These are phyloP conservation scores for Pachypsylla venusta DNA, from an alignment of 1,140 invertebrate genomes.

Conservation along the genomic window DNA sequence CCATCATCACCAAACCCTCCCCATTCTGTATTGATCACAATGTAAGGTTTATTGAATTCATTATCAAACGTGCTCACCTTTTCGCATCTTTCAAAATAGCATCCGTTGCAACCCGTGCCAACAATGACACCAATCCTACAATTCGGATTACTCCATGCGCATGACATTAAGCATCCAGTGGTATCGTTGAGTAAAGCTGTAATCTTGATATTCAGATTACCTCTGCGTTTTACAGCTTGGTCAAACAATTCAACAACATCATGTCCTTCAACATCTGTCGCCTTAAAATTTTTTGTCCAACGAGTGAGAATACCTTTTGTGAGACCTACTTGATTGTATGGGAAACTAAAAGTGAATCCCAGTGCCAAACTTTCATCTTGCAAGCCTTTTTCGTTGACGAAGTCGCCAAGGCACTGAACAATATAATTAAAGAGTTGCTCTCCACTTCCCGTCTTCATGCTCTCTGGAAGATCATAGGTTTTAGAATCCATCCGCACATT, in stretches of 20 bases:
- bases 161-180: slow-evolving; percentile 85
- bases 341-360: slow-evolving; percentile 99
- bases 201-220: slow-evolving; percentile 52
- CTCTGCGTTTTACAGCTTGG: slow-evolving; percentile 57
- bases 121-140: slow-evolving; percentile 77
- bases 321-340: slow-evolving; percentile 76
- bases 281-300: slow-evolving; percentile 95
- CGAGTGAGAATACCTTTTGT: slow-evolving; percentile 73
- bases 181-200: slow-evolving; percentile 65
- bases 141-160: slow-evolving; percentile 73
- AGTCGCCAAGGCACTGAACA: slow-evolving; percentile 52
- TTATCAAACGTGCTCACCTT: slow-evolving; percentile 45
- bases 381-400: slow-evolving; percentile 40
- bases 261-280: slow-evolving; percentile 67
- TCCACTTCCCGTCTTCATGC: slow-evolving; percentile 81
- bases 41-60: slow-evolving; percentile 46
- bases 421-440: slow-evolving; percentile 59
- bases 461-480: slow-evolving; percentile 84
- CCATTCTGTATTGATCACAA: slow-evolving; percentile 77
- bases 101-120: slow-evolving; percentile 92
- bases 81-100: slow-evolving; percentile 65
- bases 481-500: slow-evolving; percentile 68
- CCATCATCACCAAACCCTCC: slow-evolving; percentile 69
- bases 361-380: slow-evolving; percentile 65
- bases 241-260: slow-evolving; percentile 74